Percentiles rank a stretch among this genome's conserved stretches.
phyloP scores from a whole-genome alignment of 2,113 vertebrate genomes.

The Anguilla japonica region DNA sequence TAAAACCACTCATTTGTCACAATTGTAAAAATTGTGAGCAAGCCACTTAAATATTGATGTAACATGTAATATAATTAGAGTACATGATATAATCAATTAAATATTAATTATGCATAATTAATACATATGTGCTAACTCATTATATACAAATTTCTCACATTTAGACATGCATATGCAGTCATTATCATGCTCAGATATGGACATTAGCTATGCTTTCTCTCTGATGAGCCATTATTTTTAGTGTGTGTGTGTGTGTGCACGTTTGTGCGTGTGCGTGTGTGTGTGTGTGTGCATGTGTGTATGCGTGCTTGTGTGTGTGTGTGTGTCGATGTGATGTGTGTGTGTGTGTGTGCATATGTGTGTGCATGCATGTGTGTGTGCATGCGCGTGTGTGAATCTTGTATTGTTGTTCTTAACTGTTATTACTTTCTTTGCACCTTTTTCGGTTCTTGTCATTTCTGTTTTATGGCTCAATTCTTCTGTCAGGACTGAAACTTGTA shows the following conservation, averaged over 20 bases:
- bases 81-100: neutral
- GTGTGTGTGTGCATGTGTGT: constrained; percentile 15
- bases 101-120: neutral
- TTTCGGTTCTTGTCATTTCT: neutral
- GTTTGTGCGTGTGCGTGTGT: neutral
- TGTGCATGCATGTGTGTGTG: neutral
- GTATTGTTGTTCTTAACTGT: neutral
- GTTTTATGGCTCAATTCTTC: neutral
- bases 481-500: neutral
- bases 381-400: neutral
- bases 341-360: constrained; percentile 1
- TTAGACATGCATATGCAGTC: neutral
- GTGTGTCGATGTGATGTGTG: neutral
- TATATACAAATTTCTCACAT: neutral
- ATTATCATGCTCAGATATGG: neutral
- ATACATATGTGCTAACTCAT: neutral
- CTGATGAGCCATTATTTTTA: neutral
- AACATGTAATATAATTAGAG: neutral
- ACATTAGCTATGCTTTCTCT: neutral
- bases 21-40: neutral
- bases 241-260: constrained; percentile 7
- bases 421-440: no score
- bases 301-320: neutral
- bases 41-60: neutral
- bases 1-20: neutral